phyloP scores from a whole-genome alignment of 2,113 vertebrate species.

The Corythoichthys intestinalis region DNA sequence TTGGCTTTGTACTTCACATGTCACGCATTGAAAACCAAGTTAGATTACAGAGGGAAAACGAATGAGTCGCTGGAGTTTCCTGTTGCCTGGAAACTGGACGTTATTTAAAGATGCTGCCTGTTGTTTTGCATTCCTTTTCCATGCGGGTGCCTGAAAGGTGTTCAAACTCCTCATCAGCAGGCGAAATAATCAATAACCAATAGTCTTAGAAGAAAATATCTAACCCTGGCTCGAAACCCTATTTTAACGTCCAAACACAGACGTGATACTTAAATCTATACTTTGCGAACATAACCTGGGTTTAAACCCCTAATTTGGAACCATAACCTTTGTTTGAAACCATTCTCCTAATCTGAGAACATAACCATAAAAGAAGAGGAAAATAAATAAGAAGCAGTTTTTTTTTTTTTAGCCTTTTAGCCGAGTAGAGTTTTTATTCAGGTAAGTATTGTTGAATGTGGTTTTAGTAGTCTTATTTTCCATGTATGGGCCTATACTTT shows the following conservation, averaged over 20 bases:
- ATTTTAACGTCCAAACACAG: background rate
- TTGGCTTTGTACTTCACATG: background rate
- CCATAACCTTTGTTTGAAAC: background rate
- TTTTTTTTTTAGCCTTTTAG: too few species aligned
- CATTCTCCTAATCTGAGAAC: too few species aligned
- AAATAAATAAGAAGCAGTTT: too few species aligned
- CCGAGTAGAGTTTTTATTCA: too few species aligned
- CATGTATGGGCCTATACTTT: too few species aligned
- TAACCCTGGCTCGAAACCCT: background rate
- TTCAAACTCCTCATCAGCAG: background rate
- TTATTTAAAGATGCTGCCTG: background rate
- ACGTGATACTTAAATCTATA: background rate
- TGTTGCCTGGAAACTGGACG: background rate
- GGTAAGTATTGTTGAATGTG: too few species aligned
- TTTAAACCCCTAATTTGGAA: background rate
- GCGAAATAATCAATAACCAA: background rate
- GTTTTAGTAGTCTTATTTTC: too few species aligned
- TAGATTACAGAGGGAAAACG: background rate
- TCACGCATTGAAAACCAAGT: background rate
- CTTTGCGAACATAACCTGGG: background rate
- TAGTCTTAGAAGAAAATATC: background rate
- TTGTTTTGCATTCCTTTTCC: background rate
- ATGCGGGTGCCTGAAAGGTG: background rate
- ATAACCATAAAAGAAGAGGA: too few species aligned
- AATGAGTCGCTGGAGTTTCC: background rate